Percentiles rank a stretch among this genome's conserved stretches.
Evolutionary conservation across 2,797 vertebrate genomes (phyloP).

Genomic region (Denticeps clupeoides): DNA sequence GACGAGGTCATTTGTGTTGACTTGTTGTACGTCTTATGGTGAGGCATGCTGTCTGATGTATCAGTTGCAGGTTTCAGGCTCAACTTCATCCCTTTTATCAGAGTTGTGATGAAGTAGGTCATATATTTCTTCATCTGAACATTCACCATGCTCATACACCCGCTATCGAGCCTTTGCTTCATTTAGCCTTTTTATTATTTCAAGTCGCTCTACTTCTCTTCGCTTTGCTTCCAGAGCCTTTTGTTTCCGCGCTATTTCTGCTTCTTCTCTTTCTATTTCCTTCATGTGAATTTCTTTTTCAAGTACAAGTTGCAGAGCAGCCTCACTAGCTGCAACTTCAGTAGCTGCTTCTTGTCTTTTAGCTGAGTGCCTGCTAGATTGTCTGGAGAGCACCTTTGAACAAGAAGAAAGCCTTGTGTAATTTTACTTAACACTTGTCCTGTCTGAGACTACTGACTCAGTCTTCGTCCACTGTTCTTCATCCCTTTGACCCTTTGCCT

Average conservation of each 20-base stretch:
- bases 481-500: background rate
- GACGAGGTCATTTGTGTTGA: background rate
- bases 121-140: too few relatives aligned
- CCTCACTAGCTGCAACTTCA: constrained; percentile 17
- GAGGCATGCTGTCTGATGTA: too few relatives aligned
- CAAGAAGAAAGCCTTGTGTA: background rate
- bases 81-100: background rate
- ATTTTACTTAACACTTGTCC: too few relatives aligned
- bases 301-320: constrained; percentile 8
- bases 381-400: background rate
- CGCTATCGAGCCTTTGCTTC: constrained; percentile 7
- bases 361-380: constrained; percentile 5
- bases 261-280: constrained; percentile 10
- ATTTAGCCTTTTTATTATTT: constrained; percentile 10
- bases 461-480: too few relatives aligned
- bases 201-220: constrained; percentile 7
- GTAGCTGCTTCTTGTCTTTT: constrained; percentile 11
- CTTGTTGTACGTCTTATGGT: too few relatives aligned
- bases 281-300: constrained; percentile 12
- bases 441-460: too few relatives aligned
- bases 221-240: constrained; percentile 11
- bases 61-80: too few relatives aligned
- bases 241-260: constrained; percentile 11
- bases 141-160: constrained; percentile 8
- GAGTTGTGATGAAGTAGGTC: background rate